These are phyloP conservation scores for Ostrea denselamellosa DNA, from an alignment of 1,140 invertebrate genomes.

Conservation along the genomic window DNA sequence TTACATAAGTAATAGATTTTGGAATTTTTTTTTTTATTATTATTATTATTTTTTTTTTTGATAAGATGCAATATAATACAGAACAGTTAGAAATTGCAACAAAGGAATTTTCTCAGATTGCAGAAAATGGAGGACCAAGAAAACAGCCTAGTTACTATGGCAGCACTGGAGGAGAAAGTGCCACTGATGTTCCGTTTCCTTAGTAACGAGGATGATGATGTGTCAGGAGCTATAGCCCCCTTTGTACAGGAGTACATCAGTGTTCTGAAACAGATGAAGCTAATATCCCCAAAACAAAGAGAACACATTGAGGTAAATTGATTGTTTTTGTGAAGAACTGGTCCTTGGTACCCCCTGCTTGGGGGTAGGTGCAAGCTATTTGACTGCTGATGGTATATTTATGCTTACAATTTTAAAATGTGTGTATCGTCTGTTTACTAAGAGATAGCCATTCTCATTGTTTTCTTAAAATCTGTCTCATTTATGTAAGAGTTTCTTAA, in stretches of 20 bases:
- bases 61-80: too few species aligned
- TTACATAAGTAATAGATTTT: too few species aligned
- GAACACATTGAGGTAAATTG: conserved; percentile 76
- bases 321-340: too few species aligned
- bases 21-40: too few species aligned
- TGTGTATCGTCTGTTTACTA: neutral
- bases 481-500: neutral
- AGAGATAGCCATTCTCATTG: neutral
- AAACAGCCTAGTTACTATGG: conserved; percentile 72
- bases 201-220: conserved; percentile 82
- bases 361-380: too few species aligned
- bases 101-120: conserved; percentile 68
- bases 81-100: neutral
- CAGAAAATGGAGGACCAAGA: conserved; percentile 74
- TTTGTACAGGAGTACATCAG: conserved; percentile 82
- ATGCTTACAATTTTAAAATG: neutral
- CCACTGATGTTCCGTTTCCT: conserved; percentile 81
- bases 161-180: conserved; percentile 81
- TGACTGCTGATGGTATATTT: too few species aligned
- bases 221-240: conserved; percentile 80
- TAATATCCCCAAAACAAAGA: conserved; percentile 71
- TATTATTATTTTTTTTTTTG: too few species aligned
- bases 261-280: conserved; percentile 77
- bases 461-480: too few species aligned
- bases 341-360: too few species aligned